Evolutionary conservation across 1,140 invertebrate species (phyloP), one percentile per base, ranked within the genome.

Genomic region (Danaus melanippus): DNA sequence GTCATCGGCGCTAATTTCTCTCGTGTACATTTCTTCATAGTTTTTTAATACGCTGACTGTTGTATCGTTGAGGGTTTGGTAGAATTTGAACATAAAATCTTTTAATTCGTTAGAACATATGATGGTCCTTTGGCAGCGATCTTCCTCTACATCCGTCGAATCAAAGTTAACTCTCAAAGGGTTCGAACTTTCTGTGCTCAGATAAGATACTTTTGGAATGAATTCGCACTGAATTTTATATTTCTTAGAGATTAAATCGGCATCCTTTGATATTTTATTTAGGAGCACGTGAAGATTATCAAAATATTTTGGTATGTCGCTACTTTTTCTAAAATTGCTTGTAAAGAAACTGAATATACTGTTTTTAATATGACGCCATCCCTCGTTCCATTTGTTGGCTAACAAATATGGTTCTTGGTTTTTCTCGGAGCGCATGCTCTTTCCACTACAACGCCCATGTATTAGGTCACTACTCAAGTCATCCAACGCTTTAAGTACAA

Each of bases 11-110:
- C 50, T 65, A 0, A 74, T 62, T 41, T 84, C 79, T 51, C 66
- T 59, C 9, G 41, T 46, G 46, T 76, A 84, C 74, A 82, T 81
- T 47, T 72, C 69, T 10, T 58, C 59, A 15, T 82, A 84, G 60
- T 71, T 73, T 11, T 51, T 67, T 42, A 82, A 60, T 8, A 62
- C 61, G 21, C 63, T 71, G 0, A 71, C 57, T 8, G 65, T 43
- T 12, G 77, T 81, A 8, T 74, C 70, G 9, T 80, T 79, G 8
- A 79, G 4, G 9, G 55, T 52, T 8, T 61, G 62, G 42, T 79
- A 79, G 32, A 76, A 70, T 41, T 69, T 60, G 1, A 44, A 50
- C 51, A 82, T 55, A 50, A 76, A 81, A 12, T 59, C 53, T 43
- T 62, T 62, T 7, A 84, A 50, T 61, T 84, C 81, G 2, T 62